Percentiles rank a stretch among this genome's conserved stretches.
Conservation (phyloP, 2,888 invertebrate genomes). For the Falcaria lacertinaria region DNA sequence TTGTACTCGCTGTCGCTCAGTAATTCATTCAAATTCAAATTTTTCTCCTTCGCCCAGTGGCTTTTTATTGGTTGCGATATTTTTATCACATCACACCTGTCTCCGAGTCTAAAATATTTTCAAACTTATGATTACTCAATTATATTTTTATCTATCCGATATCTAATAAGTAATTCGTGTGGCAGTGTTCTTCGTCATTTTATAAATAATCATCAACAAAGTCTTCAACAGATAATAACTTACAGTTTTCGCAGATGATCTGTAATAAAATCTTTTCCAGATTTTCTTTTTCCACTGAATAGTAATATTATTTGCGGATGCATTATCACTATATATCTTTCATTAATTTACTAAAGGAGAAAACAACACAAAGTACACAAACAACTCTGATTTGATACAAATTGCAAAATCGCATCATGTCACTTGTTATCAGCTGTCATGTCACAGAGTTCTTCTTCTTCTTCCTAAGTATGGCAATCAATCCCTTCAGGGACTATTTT, state of each 20-base stretch:
- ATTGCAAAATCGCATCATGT: too few species aligned
- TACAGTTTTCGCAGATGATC: conserved; percentile 85
- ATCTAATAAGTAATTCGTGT: too few species aligned
- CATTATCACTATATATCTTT: conserved; percentile 29
- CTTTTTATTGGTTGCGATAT: conserved; percentile 95
- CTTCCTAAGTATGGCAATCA: too few species aligned
- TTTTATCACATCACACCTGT: conserved; percentile 83
- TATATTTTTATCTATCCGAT: too few species aligned
- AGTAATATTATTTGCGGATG: conserved; percentile 82
- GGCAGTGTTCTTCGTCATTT: too few species aligned
- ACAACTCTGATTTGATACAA: too few species aligned
- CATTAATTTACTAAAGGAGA: not conserved
- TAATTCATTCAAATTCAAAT: conserved; percentile 86
- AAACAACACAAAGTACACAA: too few species aligned
- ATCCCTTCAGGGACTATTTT: too few species aligned
- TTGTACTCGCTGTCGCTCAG: conserved; percentile 92
- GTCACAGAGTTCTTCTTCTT: too few species aligned
- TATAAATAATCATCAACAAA: too few species aligned
- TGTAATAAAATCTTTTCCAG: conserved; percentile 95
- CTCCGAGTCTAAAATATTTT: conserved; percentile 58
- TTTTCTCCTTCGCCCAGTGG: conserved; percentile 90
- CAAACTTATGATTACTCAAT: too few species aligned
- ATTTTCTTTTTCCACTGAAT: conserved; percentile 97
- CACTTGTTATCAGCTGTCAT: too few species aligned
- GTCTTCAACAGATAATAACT: conserved; percentile 20